Evolutionary conservation across 2,888 invertebrate species (phyloP), one percentile per base, ranked within the genome.

Genomic region (Phasia obesa): DNA sequence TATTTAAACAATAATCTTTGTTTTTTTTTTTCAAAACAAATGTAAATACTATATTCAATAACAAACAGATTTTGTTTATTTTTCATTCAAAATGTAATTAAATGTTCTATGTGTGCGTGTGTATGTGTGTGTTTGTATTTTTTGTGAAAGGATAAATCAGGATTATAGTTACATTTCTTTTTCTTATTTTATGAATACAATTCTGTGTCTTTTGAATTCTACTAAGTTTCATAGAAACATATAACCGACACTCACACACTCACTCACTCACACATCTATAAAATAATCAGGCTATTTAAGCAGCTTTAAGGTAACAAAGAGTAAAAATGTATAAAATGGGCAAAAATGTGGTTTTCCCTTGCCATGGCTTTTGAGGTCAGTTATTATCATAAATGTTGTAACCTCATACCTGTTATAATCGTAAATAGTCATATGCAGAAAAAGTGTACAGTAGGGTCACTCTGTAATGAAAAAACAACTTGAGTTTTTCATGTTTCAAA

Each of bases 71-170:
- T 75, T 55, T 67, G 38, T 75, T 67, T 67, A 19, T 21, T n/a
- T 49, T 75, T 75, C 25, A 67, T 65, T 59, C 31, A 60, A 79
- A 73, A 60, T 65, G 53, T 79, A 79, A 73, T 79, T 73, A 73
- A 53, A 51, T 44, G 17, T 23, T 60, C 53, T 79, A 35, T 35
- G 23, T 17, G 21, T 19, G 3, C 35, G 21, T 59, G 17, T 59
- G 19, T 51, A 6, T 19, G 27, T 44, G 13, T 49, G 17, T 35
- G 7, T 38, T 15, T 67, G n/a, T 23, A 11, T 59, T 31, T 76
- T 53, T 7, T 11, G 57, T 73, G 60, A 60, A 23, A 55, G 70
- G 27, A 79, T 79, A 75, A 79, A 71, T 79, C 65, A 71, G 83
- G 83, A 83, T 83, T 78, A 78, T n/a, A 55, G 13, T 49, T 67